Base-by-base conservation (phyloP, 2,113 vertebrate species). In the Piaya cayana region DNA sequence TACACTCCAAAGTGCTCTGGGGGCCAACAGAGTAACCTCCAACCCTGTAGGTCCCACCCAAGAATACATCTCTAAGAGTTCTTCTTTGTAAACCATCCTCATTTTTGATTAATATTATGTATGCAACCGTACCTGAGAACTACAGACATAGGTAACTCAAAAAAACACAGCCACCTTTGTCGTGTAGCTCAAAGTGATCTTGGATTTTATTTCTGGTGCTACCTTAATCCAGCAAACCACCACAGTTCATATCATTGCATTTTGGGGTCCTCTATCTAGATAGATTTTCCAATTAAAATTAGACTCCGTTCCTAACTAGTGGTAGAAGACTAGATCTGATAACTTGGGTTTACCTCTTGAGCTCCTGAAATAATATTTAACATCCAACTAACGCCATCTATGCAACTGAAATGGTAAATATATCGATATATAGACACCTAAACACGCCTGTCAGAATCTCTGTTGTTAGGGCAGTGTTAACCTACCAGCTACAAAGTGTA, bases 331-430 rank as follows among this genome's bases (percentile, higher is more conserved):
- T 5, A 59, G 14, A 32, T 47, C 43, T 84, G 47, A 23, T 59
- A 39, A 36, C 18, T 39, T 2, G 23, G 23, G 32, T 88, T 86
- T 67, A 63, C 12, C 10, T 83, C 60, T 36, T 70, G 22, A 86
- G 65, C n/a, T 85, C 45, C 49, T 82, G 58, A 90, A 87, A 82
- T 68, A 90, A 82, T 68, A 90, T 52, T 71, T 64, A 89, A n/a
- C 30, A 76, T 69, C 4, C 20, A 89, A 17, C 45, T 37, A 62
- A 49, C 43, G 83, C 16, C 34, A 43, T 47, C 27, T 23, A 43
- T n/a, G 10, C 15, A 32, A 47, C 0, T 6, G 19, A 69, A 77
- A 70, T 60, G 23, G 18, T 74, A 81, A 86, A 69, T 32, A 55
- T 43, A 90, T 83, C 47, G 76, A 67, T 16, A 47, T 12, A 42